Evolutionary conservation across 1,140 invertebrate species (phyloP).

Genomic region (Leptinotarsa undecemlineata): DNA sequence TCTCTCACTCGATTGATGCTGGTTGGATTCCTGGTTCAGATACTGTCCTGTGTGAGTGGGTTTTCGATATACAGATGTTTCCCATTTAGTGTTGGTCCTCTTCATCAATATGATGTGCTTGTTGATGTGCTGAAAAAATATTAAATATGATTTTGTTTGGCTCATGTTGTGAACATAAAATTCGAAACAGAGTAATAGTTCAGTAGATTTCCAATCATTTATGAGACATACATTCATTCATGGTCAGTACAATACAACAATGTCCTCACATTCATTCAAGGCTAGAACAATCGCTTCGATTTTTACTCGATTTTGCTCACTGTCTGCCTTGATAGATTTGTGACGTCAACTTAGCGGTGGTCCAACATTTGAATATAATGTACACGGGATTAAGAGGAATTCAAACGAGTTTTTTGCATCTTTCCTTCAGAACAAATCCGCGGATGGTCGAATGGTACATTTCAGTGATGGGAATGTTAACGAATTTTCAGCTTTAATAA

Average conservation of each 20-base stretch:
- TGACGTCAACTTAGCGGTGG: slow-evolving; percentile 48
- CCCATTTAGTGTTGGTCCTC: too few species aligned
- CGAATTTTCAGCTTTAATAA: neutral
- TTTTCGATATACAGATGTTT: too few species aligned
- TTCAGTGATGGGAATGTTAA: neutral
- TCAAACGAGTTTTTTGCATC: slow-evolving; percentile 11
- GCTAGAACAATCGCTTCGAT: slow-evolving; percentile 6
- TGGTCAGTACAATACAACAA: neutral
- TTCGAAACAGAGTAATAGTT: too few species aligned
- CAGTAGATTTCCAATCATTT: too few species aligned
- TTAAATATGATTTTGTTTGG: too few species aligned
- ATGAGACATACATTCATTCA: neutral
- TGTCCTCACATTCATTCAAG: neutral
- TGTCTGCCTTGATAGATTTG: slow-evolving; percentile 44
- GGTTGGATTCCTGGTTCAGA: too few species aligned
- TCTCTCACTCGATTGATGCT: too few species aligned
- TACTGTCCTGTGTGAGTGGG: too few species aligned
- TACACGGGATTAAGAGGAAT: slow-evolving; percentile 25
- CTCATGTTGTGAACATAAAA: too few species aligned
- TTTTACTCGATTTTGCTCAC: slow-evolving; percentile 10
- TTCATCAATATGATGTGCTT: too few species aligned
- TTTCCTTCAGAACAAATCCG: slow-evolving; percentile 34
- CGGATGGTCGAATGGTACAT: slow-evolving; percentile 32
- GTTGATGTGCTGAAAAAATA: too few species aligned
- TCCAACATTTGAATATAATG: slow-evolving; percentile 52